These are phyloP conservation scores for Girardinus metallicus DNA, from an alignment of 2,797 vertebrate species.

Conservation along the genomic window DNA sequence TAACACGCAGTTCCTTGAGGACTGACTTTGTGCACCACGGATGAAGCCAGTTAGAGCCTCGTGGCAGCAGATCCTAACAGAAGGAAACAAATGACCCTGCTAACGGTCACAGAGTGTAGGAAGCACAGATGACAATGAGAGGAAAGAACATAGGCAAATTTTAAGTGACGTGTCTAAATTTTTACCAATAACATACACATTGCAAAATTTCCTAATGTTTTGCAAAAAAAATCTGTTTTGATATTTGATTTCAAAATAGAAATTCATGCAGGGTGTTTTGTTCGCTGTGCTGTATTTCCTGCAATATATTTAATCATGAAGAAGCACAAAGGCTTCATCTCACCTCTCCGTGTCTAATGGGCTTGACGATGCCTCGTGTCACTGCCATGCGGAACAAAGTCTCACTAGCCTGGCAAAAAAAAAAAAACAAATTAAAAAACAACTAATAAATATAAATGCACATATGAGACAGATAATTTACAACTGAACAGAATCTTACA, in stretches of 20 bases:
- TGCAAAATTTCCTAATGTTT: neutral
- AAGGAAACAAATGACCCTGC: neutral
- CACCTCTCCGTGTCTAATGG: slow-evolving; percentile 85
- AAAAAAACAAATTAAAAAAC: neutral
- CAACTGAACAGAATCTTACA: slow-evolving; percentile 81
- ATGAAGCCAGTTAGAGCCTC: neutral
- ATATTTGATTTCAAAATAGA: neutral
- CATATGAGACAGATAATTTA: neutral
- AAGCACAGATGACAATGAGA: neutral
- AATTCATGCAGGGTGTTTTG: neutral
- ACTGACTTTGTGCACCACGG: too few relatives aligned
- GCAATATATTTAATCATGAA: neutral
- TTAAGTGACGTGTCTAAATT: neutral
- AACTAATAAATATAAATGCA: slow-evolving; percentile 1
- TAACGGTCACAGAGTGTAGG: neutral
- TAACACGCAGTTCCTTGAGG: too few relatives aligned
- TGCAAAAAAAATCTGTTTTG: neutral
- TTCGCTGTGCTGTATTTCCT: neutral
- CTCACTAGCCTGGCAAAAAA: slow-evolving; percentile 80
- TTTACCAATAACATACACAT: neutral
- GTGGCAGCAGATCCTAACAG: neutral
- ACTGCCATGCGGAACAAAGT: slow-evolving; percentile 85
- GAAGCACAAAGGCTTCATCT: slow-evolving; percentile 2
- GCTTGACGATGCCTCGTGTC: slow-evolving; percentile 78
- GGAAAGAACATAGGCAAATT: neutral